Conservation (phyloP, 1,140 invertebrate genomes). For the Drosophila murphyi region DNA sequence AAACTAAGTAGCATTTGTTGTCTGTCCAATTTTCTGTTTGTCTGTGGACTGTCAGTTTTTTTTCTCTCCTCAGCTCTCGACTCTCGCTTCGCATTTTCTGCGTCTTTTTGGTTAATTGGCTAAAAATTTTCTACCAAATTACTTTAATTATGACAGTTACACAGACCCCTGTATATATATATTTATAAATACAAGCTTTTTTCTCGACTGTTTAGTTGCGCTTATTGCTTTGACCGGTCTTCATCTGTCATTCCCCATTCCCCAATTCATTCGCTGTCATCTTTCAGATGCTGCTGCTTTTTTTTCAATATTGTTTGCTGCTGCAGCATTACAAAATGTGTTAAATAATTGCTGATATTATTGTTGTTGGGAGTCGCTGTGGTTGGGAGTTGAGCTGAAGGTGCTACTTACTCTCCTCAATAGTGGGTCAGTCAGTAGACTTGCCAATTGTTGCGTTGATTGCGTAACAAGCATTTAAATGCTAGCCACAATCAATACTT, state of each 20-base stretch:
- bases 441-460: slow-evolving; percentile 12
- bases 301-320: slow-evolving; percentile 2
- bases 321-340: slow-evolving; percentile 65
- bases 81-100: slow-evolving; percentile 73
- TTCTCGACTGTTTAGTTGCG: slow-evolving; percentile 62
- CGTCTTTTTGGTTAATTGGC: slow-evolving; percentile 83
- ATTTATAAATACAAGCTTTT: slow-evolving; percentile 12
- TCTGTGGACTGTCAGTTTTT: slow-evolving; percentile 29
- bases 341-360: slow-evolving; percentile 76
- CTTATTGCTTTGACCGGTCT: slow-evolving; percentile 47
- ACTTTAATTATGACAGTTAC: slow-evolving; percentile 84
- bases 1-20: slow-evolving; percentile 66
- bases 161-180: slow-evolving; percentile 63
- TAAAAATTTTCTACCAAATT: slow-evolving; percentile 84
- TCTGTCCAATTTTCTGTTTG: not conserved
- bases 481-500: not conserved
- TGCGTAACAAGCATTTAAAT: slow-evolving; percentile 9
- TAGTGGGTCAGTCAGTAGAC: slow-evolving; percentile 22
- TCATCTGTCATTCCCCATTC: slow-evolving; percentile 33
- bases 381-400: not conserved
- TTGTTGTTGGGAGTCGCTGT: slow-evolving; percentile 31
- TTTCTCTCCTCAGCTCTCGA: slow-evolving; percentile 2
- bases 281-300: slow-evolving; percentile 2
- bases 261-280: slow-evolving; percentile 33
- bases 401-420: slow-evolving; percentile 1